phyloP scores from a whole-genome alignment of 2,113 vertebrate genomes.

The Rattus rattus region DNA sequence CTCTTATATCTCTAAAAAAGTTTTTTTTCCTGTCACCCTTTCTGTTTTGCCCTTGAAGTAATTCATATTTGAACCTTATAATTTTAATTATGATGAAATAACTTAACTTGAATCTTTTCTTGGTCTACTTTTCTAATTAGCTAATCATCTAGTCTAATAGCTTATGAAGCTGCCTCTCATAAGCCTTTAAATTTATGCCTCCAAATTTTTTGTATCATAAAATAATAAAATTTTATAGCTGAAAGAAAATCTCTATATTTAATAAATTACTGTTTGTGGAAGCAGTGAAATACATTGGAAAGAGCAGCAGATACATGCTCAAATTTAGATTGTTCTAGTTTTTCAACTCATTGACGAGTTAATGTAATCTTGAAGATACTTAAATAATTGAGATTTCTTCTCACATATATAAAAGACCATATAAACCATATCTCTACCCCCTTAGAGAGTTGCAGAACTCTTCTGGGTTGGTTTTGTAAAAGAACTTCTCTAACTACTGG shows the following conservation, averaged over 20 bases:
- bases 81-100: background rate
- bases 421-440: slow-evolving; percentile 16
- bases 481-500: slow-evolving; percentile 4
- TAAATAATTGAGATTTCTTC: slow-evolving; percentile 38
- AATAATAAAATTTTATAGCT: background rate
- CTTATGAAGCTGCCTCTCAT: background rate
- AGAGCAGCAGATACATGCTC: background rate
- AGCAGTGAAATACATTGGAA: slow-evolving; percentile 23
- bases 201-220: slow-evolving; percentile 8
- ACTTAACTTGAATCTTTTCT: background rate
- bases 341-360: background rate
- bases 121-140: background rate
- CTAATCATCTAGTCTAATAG: background rate
- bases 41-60: slow-evolving; percentile 2
- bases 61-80: slow-evolving; percentile 13
- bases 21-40: background rate
- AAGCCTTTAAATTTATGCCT: slow-evolving; percentile 20
- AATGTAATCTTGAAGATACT: slow-evolving; percentile 21
- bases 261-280: slow-evolving; percentile 23
- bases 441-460: slow-evolving; percentile 20
- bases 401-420: slow-evolving; percentile 14
- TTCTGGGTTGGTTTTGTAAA: slow-evolving; percentile 45
- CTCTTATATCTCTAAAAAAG: background rate
- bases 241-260: background rate
- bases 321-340: slow-evolving; percentile 26